Evolutionary conservation across 2,888 invertebrate species (phyloP).

Genomic region (Drosophila niveifrons): DNA sequence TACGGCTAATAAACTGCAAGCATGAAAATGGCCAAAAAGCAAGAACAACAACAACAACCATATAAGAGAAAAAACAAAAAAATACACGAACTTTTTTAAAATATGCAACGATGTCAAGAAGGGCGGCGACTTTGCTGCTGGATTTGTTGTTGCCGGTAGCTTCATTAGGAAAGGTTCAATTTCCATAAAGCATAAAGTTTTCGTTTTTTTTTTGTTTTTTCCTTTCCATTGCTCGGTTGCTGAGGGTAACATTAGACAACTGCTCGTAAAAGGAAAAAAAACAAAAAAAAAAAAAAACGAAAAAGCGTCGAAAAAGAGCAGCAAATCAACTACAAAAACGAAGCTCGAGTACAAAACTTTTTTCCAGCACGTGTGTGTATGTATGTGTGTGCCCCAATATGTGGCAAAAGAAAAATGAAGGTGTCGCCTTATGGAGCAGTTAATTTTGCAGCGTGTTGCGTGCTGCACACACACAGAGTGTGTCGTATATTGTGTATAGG

Average conservation of each 20-base stretch:
- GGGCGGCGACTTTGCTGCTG: conserved; percentile 13
- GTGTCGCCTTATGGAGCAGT: conserved; percentile 68
- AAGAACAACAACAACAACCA: conserved; percentile 34
- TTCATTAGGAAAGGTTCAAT: conserved; percentile 79
- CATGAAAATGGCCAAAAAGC: conserved; percentile 45
- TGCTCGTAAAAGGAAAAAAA: conserved; percentile 64
- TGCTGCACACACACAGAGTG: neutral
- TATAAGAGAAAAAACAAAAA: conserved; percentile 8
- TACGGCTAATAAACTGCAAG: conserved; percentile 75
- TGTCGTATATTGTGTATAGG: neutral
- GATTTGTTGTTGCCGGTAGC: conserved; percentile 37
- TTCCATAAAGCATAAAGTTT: conserved; percentile 77
- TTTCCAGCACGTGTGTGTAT: conserved; percentile 49
- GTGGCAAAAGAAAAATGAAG: conserved; percentile 49
- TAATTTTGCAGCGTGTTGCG: conserved; percentile 53
- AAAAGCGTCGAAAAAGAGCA: conserved; percentile 50
- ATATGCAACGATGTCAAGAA: conserved; percentile 67
- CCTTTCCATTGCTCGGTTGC: conserved; percentile 3
- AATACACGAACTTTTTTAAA: conserved; percentile 75
- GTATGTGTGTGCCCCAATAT: neutral
- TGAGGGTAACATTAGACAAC: conserved; percentile 60
- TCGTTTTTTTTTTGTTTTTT: conserved; percentile 3
- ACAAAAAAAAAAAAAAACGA: conserved; percentile 29
- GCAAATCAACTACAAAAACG: conserved; percentile 72
- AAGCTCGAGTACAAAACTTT: conserved; percentile 48